Conservation (phyloP, 2,888 invertebrate species). For the Tanypteryx hageni region DNA sequence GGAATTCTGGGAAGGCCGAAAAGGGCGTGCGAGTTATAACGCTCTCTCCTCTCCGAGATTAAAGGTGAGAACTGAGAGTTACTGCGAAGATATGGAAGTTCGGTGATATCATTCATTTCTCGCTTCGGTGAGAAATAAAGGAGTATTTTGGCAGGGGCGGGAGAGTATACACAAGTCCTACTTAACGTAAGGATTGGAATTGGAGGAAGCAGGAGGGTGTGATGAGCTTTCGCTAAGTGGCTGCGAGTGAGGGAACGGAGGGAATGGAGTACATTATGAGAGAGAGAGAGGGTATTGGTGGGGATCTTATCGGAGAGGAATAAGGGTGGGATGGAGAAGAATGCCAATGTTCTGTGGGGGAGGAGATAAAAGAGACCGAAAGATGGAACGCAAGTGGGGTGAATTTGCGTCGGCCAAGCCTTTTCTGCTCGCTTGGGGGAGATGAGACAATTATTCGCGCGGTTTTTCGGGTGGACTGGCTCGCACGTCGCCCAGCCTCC, state of each 20-base stretch:
- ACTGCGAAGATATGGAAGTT: no score
- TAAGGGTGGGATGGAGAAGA: neutral
- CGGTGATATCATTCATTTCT: no score
- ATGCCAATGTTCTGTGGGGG: neutral
- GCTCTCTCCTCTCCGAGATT: no score
- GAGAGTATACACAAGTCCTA: neutral
- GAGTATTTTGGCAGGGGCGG: neutral
- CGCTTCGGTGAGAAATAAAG: no score
- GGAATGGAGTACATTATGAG: neutral
- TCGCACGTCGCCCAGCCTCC: neutral
- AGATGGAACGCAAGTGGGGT: slow-evolving; percentile 13
- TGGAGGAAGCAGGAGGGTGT: neutral
- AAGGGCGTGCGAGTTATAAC: no score
- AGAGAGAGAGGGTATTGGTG: neutral
- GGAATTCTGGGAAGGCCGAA: no score
- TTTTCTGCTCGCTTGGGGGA: neutral
- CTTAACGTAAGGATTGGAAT: neutral
- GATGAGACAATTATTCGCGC: slow-evolving; percentile 2
- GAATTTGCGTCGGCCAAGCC: neutral
- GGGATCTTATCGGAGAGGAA: neutral
- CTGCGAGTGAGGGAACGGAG: neutral
- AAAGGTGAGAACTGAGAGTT: no score
- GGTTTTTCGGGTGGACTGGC: neutral
- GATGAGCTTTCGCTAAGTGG: neutral
- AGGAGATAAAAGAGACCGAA: neutral